Percentiles rank a stretch among this genome's conserved stretches.
These are phyloP conservation scores for Ciconia stormi DNA, from an alignment of 2,113 vertebrate species.

Conservation along the genomic window DNA sequence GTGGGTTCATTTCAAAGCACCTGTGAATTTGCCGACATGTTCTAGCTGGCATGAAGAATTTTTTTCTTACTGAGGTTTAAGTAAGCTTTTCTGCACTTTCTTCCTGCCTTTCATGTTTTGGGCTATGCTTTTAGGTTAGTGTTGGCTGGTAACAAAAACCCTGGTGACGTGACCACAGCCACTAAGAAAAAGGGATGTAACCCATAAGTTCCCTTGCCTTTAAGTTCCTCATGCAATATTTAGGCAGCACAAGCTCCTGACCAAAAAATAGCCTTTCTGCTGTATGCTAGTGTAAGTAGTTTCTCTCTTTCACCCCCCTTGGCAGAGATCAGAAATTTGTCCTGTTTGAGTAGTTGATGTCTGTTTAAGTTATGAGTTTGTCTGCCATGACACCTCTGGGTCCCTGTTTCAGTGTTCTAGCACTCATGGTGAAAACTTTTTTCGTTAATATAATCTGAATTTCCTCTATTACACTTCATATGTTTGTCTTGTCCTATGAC, in stretches of 20 bases:
- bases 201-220: rapidly evolving
- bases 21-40: neutral
- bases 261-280: neutral
- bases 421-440: neutral
- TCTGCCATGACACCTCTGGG: neutral
- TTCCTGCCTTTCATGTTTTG: neutral
- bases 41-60: neutral
- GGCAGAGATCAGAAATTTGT: neutral
- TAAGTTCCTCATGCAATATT: neutral
- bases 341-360: neutral
- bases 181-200: neutral
- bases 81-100: neutral
- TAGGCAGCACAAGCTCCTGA: neutral
- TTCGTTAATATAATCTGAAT: neutral
- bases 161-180: neutral
- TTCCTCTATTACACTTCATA: neutral
- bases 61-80: neutral
- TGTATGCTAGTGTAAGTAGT: neutral
- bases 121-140: neutral
- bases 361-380: neutral
- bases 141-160: neutral
- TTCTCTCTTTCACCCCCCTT: neutral
- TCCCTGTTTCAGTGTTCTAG: neutral
- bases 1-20: neutral
- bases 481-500: neutral